These are phyloP conservation scores for Pheosia tremula DNA, from an alignment of 2,888 invertebrate species.

Conservation along the genomic window DNA sequence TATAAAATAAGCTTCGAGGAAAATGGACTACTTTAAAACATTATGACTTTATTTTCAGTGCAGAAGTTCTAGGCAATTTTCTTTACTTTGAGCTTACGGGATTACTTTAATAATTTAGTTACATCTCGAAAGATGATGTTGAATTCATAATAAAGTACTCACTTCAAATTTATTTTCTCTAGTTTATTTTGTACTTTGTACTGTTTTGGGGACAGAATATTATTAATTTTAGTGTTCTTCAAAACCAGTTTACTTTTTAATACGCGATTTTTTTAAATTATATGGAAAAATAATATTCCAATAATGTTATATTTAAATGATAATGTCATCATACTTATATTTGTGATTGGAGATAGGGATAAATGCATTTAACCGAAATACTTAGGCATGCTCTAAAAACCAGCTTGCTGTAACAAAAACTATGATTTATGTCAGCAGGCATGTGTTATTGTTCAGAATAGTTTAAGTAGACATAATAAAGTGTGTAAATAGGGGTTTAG, in stretches of 20 bases:
- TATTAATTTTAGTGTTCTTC: no score
- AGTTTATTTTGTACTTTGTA: constrained; percentile 14
- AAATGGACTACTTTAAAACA: not conserved
- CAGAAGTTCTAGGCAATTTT: constrained; percentile 22
- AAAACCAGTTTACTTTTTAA: no score
- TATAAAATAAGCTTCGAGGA: not conserved
- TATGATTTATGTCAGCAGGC: constrained; percentile 25
- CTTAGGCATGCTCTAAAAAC: constrained; percentile 35
- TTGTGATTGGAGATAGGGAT: constrained; percentile 30
- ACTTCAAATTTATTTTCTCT: constrained; percentile 18
- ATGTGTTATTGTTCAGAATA: not conserved
- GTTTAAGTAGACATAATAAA: not conserved
- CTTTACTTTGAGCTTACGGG: constrained; percentile 14
- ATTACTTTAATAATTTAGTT: constrained; percentile 24
- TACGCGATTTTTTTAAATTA: no score
- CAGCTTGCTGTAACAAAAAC: constrained; percentile 28
- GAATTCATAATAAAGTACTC: constrained; percentile 21
- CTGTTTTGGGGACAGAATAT: not conserved
- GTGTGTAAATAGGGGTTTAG: not conserved
- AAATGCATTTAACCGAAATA: constrained; percentile 28
- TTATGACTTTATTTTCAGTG: not conserved
- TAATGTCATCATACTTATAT: not conserved
- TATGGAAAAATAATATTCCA: no score
- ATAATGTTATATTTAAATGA: not conserved
- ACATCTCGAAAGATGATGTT: constrained; percentile 21